Percentiles rank a stretch among this genome's conserved stretches.
These are phyloP conservation scores for Phylloscopus trochilus DNA, from an alignment of 2,113 vertebrate species.

Conservation along the genomic window DNA sequence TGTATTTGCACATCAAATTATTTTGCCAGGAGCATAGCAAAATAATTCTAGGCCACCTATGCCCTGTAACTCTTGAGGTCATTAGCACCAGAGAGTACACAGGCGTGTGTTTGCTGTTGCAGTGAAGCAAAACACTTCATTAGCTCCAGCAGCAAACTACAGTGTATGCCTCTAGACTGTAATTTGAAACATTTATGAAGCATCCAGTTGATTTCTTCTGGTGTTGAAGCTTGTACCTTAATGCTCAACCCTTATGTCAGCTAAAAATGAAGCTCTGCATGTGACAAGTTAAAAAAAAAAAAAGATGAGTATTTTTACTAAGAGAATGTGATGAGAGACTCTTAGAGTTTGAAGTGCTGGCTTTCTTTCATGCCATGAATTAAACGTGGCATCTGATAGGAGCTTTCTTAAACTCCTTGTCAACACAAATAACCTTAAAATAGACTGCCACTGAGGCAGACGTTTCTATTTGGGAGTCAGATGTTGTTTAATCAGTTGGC, in stretches of 20 bases:
- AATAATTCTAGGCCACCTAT: not conserved
- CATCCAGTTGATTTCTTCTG: not conserved
- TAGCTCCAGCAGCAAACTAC: not conserved
- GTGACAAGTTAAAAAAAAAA: not conserved
- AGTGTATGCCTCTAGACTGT: not conserved
- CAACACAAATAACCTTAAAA: constrained; percentile 46
- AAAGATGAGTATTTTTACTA: not conserved
- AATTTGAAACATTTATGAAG: constrained; percentile 13
- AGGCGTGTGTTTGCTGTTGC: not conserved
- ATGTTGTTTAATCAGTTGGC: constrained; percentile 4
- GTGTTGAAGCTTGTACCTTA: not conserved
- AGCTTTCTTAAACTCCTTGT: constrained; percentile 52
- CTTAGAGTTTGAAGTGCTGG: not conserved
- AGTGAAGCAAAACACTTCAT: not conserved
- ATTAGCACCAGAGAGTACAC: not conserved
- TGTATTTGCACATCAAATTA: not conserved
- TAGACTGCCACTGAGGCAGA: not conserved
- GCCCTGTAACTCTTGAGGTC: not conserved
- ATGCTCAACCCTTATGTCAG: not conserved
- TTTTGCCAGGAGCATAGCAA: constrained; percentile 13
- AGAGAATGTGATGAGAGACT: constrained; percentile 2
- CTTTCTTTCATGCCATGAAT: not conserved
- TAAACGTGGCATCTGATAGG: constrained; percentile 32
- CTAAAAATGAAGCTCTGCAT: not conserved
- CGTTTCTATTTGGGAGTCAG: not conserved